Conservation (phyloP, 1,140 invertebrate species). For the Diabrotica virgifera region DNA sequence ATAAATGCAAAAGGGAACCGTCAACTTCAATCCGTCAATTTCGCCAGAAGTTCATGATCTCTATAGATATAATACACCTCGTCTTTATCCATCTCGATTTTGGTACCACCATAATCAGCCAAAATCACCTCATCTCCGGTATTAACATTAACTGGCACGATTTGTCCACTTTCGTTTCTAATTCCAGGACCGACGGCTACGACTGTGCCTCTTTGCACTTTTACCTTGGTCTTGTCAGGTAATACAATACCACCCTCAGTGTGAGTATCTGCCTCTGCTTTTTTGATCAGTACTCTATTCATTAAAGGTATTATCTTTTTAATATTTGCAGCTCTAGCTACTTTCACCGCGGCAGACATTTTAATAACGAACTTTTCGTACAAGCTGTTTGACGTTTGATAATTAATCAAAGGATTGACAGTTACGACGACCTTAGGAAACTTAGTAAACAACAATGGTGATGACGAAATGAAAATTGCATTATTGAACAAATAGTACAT, state of each 20-base stretch:
- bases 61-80: constrained; percentile 34
- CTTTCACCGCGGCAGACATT: not conserved
- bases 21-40: constrained; percentile 22
- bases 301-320: constrained; percentile 29
- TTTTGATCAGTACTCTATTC: constrained; percentile 34
- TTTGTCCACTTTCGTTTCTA: constrained; percentile 28
- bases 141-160: constrained; percentile 28
- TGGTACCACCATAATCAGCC: constrained; percentile 37
- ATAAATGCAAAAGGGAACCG: no score
- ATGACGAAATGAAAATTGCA: no score
- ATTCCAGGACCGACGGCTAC: constrained; percentile 34
- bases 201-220: constrained; percentile 29
- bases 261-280: constrained; percentile 22
- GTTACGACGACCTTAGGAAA: no score
- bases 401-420: no score
- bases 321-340: constrained; percentile 15
- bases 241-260: constrained; percentile 35
- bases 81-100: constrained; percentile 25
- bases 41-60: constrained; percentile 36
- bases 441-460: no score
- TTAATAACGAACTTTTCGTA: no score
- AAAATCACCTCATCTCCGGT: constrained; percentile 36
- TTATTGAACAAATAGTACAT: no score
- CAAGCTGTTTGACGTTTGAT: no score
- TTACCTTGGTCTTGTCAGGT: constrained; percentile 26